Base-by-base conservation (phyloP, 2,888 invertebrate species). In the Coelopa pilipes region DNA sequence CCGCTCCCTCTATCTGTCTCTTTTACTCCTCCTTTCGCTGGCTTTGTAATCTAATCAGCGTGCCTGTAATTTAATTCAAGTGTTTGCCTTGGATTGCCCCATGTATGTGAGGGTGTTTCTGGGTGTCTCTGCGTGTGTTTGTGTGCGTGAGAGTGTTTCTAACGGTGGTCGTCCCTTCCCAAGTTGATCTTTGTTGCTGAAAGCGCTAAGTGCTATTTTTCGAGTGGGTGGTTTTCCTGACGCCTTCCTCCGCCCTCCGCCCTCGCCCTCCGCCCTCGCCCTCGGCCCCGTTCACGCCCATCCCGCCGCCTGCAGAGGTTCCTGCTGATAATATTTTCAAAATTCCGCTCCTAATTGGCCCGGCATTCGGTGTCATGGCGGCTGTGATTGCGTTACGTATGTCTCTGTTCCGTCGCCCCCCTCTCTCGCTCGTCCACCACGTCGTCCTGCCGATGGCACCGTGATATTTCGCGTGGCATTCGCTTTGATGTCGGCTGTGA, bases 211-310 rank as follows among this genome's bases (percentile, higher is more conserved):
- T 66, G 66, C 15, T 50, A 66, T 49, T 50, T 50, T 66, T 34
- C 62, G n/a, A 66, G 50, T 66, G 66, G 66, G 66, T 50, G 66
- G 66, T 66, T 66, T 17, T 66, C 17, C 66, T 66, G 50, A 66
- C 50, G 13, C 66, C 1, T 34, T 2, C 34, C 7, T 34, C 34
- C 34, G 34, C 7, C 34, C 34, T 34, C 7, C 34, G 4, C 34
- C 4, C 34, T 4, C 7, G 2, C 34, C 7, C 7, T 34, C 4
- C 34, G 34, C 7, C 34, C 34, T 4, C 7, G 2, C 34, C 7
- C 7, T 34, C 4, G 4, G 34, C 7, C 34, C 17, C 13, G n/a
- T 62, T 47, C 11, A 17, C 21, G 15, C 50, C 21, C 13, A n/a
- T n/a, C n/a, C 21, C 9, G 21, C 17, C 21, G 34, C n/a, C 9